Evolutionary conservation across 64 coral and sea anemone genomes (phyloP), one percentile per base, ranked within the genome.

Genomic region (Catalaphyllia jardinei): DNA sequence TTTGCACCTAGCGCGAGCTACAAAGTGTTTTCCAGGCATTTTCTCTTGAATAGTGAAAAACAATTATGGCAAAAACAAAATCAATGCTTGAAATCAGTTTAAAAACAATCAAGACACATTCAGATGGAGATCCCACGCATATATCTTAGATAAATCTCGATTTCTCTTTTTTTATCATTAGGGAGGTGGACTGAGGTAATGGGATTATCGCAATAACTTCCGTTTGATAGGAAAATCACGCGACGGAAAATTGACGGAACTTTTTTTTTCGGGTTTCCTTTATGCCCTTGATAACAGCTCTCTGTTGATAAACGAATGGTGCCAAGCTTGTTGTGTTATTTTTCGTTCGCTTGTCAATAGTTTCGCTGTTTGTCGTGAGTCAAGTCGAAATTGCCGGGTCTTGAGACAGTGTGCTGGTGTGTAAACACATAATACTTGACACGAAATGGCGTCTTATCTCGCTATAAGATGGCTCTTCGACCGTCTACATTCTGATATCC

Each of bases 191-290:
- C 81, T 24, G 13, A 49, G 4, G 27, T 85, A 85, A 85, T 85
- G 81, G 81, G 81, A 85, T 85, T 85, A 85, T 4, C 17, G 1
- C 74, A 17, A 85, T 24, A 25, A 50, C 31, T 85, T 85, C 81
- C 81, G 81, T 65, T 69, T 50, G 81, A 85, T 85, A 85, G 35
- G 46, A 71, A 29, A 51, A 61, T 85, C 81, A 85, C 81, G 81
- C 81, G 81, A 85, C 25, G 28, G 30, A 64, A 71, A 50, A 69
- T 71, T 28, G 19, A 28, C 29, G 38, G 81, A 50, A 67, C 33
- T 65, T 3, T 8, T 3, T 8, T 71, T 51, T 22, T 27, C 35
- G 27, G 13, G 81, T 20, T 15, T n/a, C 13, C 1, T 22, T 3
- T 71, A 52, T 22, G 20, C 8, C 22, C 38, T 10, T 71, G 50